Evolutionary conservation across 2,888 invertebrate genomes (phyloP).

Genomic region (Pseudococcus viburni): DNA sequence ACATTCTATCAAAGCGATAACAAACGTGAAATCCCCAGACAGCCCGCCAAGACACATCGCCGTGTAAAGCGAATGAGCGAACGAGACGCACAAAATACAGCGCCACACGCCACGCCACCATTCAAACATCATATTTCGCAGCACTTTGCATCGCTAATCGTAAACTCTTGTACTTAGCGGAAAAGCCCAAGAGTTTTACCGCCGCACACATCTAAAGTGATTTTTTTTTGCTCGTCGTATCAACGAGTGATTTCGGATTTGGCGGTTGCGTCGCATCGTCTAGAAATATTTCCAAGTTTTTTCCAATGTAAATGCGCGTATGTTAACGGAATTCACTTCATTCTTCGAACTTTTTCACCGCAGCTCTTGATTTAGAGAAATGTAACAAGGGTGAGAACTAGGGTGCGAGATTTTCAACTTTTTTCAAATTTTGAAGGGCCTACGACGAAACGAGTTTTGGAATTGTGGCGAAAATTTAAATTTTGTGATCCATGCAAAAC

Average conservation of each 20-base stretch:
- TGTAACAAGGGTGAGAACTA: no score
- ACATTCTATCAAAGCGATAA: slow-evolving; percentile 34
- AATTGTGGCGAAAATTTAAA: no score
- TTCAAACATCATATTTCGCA: slow-evolving; percentile 42
- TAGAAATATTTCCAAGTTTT: not conserved
- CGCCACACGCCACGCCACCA: not conserved
- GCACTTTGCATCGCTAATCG: slow-evolving; percentile 50
- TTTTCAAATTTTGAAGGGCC: no score
- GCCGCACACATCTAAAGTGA: slow-evolving; percentile 5
- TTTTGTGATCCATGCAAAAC: no score
- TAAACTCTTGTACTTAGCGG: slow-evolving; percentile 31
- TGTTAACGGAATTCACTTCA: not conserved
- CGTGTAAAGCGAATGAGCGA: not conserved
- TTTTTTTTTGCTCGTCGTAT: not conserved
- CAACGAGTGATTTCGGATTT: slow-evolving; percentile 5
- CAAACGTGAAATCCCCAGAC: slow-evolving; percentile 39
- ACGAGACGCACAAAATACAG: not conserved
- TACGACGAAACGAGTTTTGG: no score
- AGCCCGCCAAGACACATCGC: slow-evolving; percentile 18
- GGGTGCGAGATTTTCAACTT: no score
- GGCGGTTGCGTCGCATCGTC: not conserved
- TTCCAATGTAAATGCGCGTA: not conserved
- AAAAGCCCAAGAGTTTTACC: slow-evolving; percentile 32
- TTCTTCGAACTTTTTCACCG: no score
- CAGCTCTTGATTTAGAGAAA: no score